Conservation (phyloP, 2,888 invertebrate species). For the Sarcophaga subvicina region DNA sequence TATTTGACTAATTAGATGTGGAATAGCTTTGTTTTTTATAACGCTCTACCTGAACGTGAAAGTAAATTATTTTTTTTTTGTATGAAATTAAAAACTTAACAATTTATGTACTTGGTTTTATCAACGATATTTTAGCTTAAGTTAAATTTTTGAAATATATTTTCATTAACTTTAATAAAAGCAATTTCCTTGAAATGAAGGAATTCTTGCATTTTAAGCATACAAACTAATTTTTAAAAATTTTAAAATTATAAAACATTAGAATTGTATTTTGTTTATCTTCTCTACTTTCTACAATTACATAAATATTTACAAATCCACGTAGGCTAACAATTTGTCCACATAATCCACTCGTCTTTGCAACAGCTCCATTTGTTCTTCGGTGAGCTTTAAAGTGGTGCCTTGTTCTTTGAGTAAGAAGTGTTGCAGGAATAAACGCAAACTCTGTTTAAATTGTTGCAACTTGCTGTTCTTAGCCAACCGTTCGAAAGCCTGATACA, state of each 20-base stretch:
- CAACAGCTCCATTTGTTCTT: conserved; percentile 82
- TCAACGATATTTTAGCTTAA: too few relatives aligned
- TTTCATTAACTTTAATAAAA: not conserved
- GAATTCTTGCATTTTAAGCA: too few relatives aligned
- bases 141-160: not conserved
- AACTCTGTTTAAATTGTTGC: conserved; percentile 90
- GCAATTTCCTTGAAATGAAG: too few relatives aligned
- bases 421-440: conserved; percentile 93
- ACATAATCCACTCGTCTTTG: conserved; percentile 85
- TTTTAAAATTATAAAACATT: too few relatives aligned
- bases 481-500: conserved; percentile 86
- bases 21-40: conserved; percentile 11
- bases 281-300: not conserved
- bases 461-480: conserved; percentile 89
- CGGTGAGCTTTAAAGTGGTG: conserved; percentile 79
- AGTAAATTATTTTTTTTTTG: not conserved
- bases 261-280: too few relatives aligned
- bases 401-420: conserved; percentile 88
- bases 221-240: too few relatives aligned
- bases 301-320: conserved; percentile 73
- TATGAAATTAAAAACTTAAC: too few relatives aligned
- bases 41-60: conserved; percentile 36
- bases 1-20: conserved; percentile 73
- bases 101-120: too few relatives aligned
- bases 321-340: conserved; percentile 85